phyloP scores from a whole-genome alignment of 2,888 invertebrate genomes.

The Seira sanloemensis region DNA sequence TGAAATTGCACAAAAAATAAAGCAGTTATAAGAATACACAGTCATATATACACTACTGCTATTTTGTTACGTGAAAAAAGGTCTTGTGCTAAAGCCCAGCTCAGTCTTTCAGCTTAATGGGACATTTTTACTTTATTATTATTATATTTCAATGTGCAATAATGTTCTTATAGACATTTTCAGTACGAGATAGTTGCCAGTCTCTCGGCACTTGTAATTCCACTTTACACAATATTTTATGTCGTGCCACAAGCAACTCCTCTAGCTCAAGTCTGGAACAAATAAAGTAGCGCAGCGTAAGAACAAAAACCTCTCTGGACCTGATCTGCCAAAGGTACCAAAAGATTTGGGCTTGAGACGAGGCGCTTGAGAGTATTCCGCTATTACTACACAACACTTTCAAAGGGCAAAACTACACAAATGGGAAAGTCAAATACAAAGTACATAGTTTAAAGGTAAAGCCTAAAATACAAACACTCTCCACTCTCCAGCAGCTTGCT shows the following conservation, averaged over 20 bases:
- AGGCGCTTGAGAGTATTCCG: too few species aligned
- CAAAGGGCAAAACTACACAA: too few species aligned
- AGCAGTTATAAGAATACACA: background rate
- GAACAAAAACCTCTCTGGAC: background rate
- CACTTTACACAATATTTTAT: background rate
- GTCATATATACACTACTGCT: too few species aligned
- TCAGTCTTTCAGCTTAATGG: background rate
- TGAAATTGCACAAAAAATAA: background rate
- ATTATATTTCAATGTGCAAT: constrained; percentile 8
- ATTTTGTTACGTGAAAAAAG: background rate
- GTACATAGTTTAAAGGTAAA: too few species aligned
- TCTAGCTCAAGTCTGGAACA: background rate
- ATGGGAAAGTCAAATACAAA: too few species aligned
- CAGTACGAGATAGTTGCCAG: background rate
- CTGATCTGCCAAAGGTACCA: background rate
- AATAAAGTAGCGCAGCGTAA: background rate
- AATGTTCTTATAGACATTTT: background rate
- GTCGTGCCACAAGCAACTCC: background rate
- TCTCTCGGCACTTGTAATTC: constrained; percentile 17
- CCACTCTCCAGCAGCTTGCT: too few species aligned
- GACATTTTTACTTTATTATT: constrained; percentile 9
- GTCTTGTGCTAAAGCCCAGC: background rate
- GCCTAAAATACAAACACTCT: too few species aligned
- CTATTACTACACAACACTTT: too few species aligned
- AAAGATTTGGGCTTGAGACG: too few species aligned